Evolutionary conservation across 2,797 vertebrate genomes (phyloP).

Genomic region (Propithecus deckenii): DNA sequence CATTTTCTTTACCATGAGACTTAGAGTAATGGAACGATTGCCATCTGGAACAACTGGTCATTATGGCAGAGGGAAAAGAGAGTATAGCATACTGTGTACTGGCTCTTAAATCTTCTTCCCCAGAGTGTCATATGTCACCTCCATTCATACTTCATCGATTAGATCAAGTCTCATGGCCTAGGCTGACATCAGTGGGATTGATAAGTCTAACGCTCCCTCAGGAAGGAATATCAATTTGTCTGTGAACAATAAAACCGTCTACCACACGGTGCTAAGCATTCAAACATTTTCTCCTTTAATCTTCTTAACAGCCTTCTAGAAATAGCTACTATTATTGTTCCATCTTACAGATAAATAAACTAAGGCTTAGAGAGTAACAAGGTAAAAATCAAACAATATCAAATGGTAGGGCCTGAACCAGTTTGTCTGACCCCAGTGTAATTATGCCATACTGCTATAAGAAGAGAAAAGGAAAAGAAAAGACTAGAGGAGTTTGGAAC

Average conservation of each 20-base stretch:
- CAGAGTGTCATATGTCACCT: background rate
- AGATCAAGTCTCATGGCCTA: background rate
- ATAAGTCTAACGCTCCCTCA: background rate
- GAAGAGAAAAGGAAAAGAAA: background rate
- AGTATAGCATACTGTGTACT: background rate
- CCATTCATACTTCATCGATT: background rate
- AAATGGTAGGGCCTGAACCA: background rate
- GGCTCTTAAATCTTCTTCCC: constrained; percentile 13
- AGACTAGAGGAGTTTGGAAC: background rate
- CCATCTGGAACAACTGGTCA: background rate
- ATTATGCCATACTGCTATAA: background rate
- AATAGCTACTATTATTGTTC: background rate
- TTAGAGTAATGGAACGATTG: background rate
- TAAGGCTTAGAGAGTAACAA: background rate
- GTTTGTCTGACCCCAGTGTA: background rate
- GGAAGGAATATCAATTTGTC: background rate
- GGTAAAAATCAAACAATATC: background rate
- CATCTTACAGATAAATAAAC: background rate
- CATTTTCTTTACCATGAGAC: background rate
- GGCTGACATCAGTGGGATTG: background rate
- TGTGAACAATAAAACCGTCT: background rate
- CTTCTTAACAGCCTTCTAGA: background rate
- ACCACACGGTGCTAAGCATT: background rate
- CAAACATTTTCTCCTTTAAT: constrained; percentile 27
- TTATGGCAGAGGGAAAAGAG: background rate